A percentile compares a stretch with the other conserved stretches of the same genome.
Evolutionary conservation across 2,888 invertebrate species (phyloP).

Genomic region (Clunio marinus): DNA sequence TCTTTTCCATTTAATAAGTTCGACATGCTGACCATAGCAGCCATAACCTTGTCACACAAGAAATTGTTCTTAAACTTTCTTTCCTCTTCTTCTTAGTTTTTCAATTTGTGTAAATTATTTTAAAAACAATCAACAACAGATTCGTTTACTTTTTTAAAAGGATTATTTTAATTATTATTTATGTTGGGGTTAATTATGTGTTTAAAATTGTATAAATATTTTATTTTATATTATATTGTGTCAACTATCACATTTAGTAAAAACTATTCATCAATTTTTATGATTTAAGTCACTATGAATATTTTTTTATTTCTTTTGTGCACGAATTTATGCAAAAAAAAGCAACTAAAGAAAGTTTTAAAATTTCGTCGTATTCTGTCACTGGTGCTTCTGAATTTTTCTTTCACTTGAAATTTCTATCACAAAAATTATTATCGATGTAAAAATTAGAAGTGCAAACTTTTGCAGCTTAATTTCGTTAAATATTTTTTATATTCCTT

Average conservation of each 20-base stretch:
- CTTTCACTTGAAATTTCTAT: conserved; percentile 11
- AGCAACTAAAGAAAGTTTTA: not conserved
- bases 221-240: conserved; percentile 28
- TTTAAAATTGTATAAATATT: conserved; percentile 16
- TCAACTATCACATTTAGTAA: conserved; percentile 34
- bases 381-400: not conserved
- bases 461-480: too few relatives aligned
- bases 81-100: not conserved
- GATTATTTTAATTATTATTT: too few relatives aligned
- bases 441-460: not conserved
- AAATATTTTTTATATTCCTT: not conserved
- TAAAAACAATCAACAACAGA: conserved; percentile 6
- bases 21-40: conserved; percentile 95
- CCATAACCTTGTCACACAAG: conserved; percentile 50
- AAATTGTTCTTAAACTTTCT: not conserved
- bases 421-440: conserved; percentile 18
- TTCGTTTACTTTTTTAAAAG: conserved; percentile 2
- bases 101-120: too few relatives aligned
- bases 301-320: conserved; percentile 17
- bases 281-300: conserved; percentile 26
- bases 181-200: conserved; percentile 7
- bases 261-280: conserved; percentile 7
- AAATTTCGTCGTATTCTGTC: not conserved
- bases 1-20: conserved; percentile 97
- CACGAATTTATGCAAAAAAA: not conserved